These are phyloP conservation scores for Nyctereutes procyonoides DNA, from an alignment of 2,113 vertebrate genomes.

Conservation along the genomic window DNA sequence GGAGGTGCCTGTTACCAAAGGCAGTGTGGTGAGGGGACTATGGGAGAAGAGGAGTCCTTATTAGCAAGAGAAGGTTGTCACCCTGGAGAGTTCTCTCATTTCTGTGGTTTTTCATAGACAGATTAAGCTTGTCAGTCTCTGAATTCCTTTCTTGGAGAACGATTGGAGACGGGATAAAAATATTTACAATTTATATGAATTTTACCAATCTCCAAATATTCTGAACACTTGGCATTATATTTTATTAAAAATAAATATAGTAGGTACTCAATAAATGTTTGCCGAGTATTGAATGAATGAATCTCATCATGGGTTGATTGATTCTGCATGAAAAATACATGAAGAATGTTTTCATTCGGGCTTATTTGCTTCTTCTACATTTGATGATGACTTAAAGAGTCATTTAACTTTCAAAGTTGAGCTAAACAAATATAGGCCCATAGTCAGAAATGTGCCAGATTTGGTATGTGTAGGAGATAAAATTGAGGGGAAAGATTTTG, in stretches of 20 bases:
- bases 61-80: not conserved
- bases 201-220: slow-evolving; percentile 51
- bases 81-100: not conserved
- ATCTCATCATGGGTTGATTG: not conserved
- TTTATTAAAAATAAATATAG: slow-evolving; percentile 62
- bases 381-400: not conserved
- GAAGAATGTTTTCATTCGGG: not conserved
- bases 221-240: slow-evolving; percentile 25
- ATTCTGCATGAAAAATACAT: slow-evolving; percentile 44
- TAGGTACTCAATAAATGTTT: slow-evolving; percentile 39
- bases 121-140: not conserved
- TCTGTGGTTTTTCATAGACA: not conserved
- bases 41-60: not conserved
- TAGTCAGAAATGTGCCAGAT: not conserved
- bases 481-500: not conserved
- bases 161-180: slow-evolving; percentile 13
- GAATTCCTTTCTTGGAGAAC: slow-evolving; percentile 5
- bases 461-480: not conserved
- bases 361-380: not conserved
- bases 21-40: fast-evolving
- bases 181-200: slow-evolving; percentile 45
- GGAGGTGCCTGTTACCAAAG: not conserved
- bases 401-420: not conserved
- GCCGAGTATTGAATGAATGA: not conserved
- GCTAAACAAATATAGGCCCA: not conserved